A percentile compares a stretch with the other conserved stretches of the same genome.
phyloP scores from a whole-genome alignment of 2,797 vertebrate genomes.

The Notoglanidium macrostoma region DNA sequence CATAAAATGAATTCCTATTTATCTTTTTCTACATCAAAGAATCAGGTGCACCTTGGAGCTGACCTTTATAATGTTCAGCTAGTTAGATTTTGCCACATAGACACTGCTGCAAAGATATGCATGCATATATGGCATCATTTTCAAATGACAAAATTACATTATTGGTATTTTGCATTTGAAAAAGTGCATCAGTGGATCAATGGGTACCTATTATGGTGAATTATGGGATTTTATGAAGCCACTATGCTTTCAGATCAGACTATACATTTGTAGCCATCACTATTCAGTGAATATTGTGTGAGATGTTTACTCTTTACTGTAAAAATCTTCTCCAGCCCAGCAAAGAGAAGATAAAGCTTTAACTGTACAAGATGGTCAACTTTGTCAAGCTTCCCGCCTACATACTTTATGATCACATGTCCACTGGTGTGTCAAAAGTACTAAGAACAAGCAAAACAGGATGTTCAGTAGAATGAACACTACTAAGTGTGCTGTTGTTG shows the following conservation, averaged over 20 bases:
- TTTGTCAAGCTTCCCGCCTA: not conserved
- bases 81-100: not conserved
- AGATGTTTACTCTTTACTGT: not conserved
- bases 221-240: not conserved
- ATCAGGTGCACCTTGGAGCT: not conserved
- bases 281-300: not conserved
- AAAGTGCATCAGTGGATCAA: not conserved
- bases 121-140: not conserved
- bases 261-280: not conserved
- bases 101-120: not conserved
- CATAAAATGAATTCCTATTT: not conserved
- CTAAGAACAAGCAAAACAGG: slow-evolving; percentile 24
- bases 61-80: not conserved
- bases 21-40: not conserved
- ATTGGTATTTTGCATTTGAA: not conserved
- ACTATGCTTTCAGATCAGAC: not conserved
- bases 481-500: not conserved
- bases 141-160: not conserved
- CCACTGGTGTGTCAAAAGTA: slow-evolving; percentile 6
- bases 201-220: not conserved
- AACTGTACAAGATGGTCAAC: not conserved
- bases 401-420: slow-evolving; percentile 4
- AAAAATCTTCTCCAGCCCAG: not conserved
- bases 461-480: slow-evolving; percentile 4
- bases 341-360: not conserved